These are phyloP conservation scores for Hydractinia echinata DNA, from an alignment of 30 jellyfish, hydroid and myxozoan species.

Conservation along the genomic window DNA sequence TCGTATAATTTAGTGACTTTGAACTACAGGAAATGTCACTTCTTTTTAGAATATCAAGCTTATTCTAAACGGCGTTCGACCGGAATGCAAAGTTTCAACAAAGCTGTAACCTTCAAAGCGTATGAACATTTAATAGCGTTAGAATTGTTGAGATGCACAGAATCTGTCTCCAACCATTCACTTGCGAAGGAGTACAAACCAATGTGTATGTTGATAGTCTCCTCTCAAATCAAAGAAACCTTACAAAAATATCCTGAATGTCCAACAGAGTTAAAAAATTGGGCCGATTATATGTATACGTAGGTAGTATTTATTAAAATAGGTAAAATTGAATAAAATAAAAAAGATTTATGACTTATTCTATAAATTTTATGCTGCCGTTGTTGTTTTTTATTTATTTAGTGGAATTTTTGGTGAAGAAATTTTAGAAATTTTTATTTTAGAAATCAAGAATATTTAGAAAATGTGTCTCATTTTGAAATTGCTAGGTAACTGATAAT, in stretches of 20 bases:
- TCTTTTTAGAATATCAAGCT: conserved; percentile 53
- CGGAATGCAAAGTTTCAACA: conserved; percentile 56
- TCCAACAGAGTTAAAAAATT: conserved; percentile 80
- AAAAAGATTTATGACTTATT: no score
- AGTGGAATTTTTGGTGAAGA: no score
- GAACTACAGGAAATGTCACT: neutral
- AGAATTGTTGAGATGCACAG: conserved; percentile 63
- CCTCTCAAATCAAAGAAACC: conserved; percentile 55
- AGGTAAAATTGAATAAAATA: no score
- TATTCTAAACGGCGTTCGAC: conserved; percentile 53
- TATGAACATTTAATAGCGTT: conserved; percentile 69
- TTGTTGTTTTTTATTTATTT: no score
- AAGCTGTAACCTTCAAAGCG: conserved; percentile 81
- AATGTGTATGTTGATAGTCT: conserved; percentile 52
- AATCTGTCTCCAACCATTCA: conserved; percentile 34
- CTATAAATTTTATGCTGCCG: no score
- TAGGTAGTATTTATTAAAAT: no score
- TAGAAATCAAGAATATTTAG: no score
- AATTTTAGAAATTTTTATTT: no score
- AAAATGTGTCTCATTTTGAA: no score
- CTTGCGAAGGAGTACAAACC: conserved; percentile 78
- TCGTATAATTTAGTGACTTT: no score
- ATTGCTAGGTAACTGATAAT: no score
- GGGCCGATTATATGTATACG: conserved; percentile 75
- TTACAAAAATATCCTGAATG: conserved; percentile 61